Conservation (phyloP, 2,113 vertebrate species). For the Aegypius monachus region DNA sequence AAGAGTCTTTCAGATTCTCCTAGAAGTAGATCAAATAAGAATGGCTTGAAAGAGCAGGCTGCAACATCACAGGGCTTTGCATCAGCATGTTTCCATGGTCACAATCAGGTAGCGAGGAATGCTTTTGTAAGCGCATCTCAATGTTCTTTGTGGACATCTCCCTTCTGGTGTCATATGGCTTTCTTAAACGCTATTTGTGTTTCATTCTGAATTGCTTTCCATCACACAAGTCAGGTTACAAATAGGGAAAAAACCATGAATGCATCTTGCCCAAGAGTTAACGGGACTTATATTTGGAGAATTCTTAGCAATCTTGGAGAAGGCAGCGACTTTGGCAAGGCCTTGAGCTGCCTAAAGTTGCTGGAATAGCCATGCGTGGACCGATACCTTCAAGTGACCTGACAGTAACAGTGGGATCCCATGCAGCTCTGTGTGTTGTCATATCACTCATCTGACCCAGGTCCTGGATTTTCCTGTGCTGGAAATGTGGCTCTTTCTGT, state of each 20-base stretch:
- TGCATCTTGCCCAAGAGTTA: not conserved
- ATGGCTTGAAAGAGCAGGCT: constrained; percentile 16
- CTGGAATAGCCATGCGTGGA: not conserved
- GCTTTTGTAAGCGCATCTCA: constrained; percentile 3
- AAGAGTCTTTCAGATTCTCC: constrained; percentile 8
- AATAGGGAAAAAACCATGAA: not conserved
- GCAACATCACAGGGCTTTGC: not conserved
- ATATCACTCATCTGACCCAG: not conserved
- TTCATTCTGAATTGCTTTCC: constrained; percentile 34
- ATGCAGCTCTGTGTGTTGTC: not conserved
- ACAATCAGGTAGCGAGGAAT: not conserved
- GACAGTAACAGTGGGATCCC: not conserved
- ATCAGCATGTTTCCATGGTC: constrained; percentile 20
- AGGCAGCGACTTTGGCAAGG: not conserved
- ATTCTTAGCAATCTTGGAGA: not conserved
- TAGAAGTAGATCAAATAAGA: not conserved
- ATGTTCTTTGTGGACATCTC: not conserved
- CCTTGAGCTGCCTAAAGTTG: not conserved
- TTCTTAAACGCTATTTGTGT: constrained; percentile 21
- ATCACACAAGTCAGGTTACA: not conserved
- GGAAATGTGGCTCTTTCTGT: not conserved
- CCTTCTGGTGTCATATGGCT: not conserved
- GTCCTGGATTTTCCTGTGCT: not conserved
- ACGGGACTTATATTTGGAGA: not conserved
- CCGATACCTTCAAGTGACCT: not conserved